Evolutionary conservation across 37 sponge, comb jelly and placozoan genomes (phyloP), one percentile per base, ranked within the genome.

Genomic region (Axinella damicornis): DNA sequence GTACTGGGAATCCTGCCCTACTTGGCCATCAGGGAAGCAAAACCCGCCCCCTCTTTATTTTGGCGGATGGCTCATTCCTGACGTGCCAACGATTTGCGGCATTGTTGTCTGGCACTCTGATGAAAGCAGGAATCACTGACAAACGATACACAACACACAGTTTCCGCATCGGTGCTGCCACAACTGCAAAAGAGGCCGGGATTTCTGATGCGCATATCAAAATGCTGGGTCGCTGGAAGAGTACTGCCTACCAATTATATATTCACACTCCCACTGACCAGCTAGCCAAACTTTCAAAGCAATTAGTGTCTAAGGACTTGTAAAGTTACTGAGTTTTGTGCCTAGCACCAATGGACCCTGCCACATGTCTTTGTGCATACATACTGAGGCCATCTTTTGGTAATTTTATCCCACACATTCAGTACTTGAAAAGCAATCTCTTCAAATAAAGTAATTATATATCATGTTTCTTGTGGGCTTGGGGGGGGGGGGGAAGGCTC

Each of bases 181-280:
- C 71, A 2, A 74, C 74, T 11, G 74, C 74, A 39, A 53, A 41
- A 74, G 74, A 39, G 2, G 74, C 56, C 9, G 55, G 74, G 46
- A 12, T 74, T 16, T 25, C 53, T 5, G 74, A 74, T 52, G 53
- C 14, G 6, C 74, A 74, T 55, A 74, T 74, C 5, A 74, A 74
- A 25, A 74, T 74, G 74, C 74, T 74, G 5, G 74, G 74, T 24
- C 53, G 74, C 28, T 74, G 74, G 74, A 53, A 41, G 30, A 74
- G 74, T 14, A 33, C 38, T 25, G 74, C 74, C 6, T 74, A 74
- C 56, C 74, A 74, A 14, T 11, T 74, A 2, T 74, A 74, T 52
- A 20, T 74, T 28, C 9, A 25, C 6, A 74, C 74, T 21, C 74
- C 74, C 22, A 54, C 2, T 12, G 55, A 21, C 4, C n/a, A 74